Percentiles rank a stretch among this genome's conserved stretches.
These are phyloP conservation scores for Leptodactylus fallax DNA, from an alignment of 2,797 vertebrate species.

Conservation along the genomic window DNA sequence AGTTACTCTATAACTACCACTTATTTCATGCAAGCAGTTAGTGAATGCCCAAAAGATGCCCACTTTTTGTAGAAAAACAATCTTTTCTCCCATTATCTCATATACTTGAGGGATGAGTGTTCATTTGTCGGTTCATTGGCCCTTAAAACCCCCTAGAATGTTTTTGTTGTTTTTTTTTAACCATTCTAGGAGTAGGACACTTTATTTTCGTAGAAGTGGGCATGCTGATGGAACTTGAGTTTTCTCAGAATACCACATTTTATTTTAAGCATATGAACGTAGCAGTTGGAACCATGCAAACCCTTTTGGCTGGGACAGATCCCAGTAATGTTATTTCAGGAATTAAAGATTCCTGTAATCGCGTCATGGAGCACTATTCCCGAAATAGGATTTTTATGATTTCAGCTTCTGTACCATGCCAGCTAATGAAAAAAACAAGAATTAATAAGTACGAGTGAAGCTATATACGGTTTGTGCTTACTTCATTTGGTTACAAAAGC, in stretches of 20 bases:
- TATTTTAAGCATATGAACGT: constrained; percentile 54
- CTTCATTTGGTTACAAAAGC: constrained; percentile 37
- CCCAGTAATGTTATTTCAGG: constrained; percentile 59
- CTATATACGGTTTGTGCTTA: constrained; percentile 25
- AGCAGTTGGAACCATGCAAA: constrained; percentile 40
- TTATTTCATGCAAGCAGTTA: no score
- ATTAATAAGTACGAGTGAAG: constrained; percentile 18
- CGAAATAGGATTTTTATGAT: constrained; percentile 60
- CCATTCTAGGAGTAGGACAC: not conserved
- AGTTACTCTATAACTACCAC: no score
- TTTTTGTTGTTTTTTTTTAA: no score
- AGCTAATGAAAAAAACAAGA: constrained; percentile 35
- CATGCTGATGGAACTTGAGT: not conserved
- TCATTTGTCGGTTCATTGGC: not conserved
- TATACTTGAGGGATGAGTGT: no score
- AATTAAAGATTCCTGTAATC: constrained; percentile 58
- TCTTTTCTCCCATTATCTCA: not conserved
- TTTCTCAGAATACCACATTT: constrained; percentile 45
- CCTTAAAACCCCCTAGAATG: not conserved
- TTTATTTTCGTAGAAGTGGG: not conserved
- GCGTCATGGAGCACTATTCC: constrained; percentile 57
- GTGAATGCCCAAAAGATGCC: not conserved
- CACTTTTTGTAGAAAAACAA: not conserved
- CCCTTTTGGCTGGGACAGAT: constrained; percentile 42
- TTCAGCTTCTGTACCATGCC: constrained; percentile 47